phyloP scores from a whole-genome alignment of 2,113 vertebrate genomes.

The Pteronura brasiliensis region DNA sequence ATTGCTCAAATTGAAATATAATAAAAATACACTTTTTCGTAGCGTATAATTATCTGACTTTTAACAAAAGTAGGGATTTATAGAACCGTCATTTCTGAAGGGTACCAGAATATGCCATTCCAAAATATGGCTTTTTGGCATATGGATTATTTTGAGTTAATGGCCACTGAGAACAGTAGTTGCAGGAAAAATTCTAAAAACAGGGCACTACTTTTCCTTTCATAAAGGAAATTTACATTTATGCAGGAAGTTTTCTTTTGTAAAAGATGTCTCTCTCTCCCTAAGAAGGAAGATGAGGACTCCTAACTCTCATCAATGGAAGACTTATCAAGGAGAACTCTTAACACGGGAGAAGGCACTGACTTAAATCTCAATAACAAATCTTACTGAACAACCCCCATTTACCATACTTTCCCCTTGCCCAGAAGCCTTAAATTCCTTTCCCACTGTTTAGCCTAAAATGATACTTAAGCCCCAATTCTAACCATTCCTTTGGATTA shows the following conservation, averaged over 20 bases:
- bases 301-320: not conserved
- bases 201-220: not conserved
- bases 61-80: not conserved
- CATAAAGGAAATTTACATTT: not conserved
- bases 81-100: not conserved
- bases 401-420: not conserved
- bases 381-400: not conserved
- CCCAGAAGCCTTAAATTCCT: not conserved
- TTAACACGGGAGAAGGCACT: not conserved
- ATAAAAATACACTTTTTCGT: not conserved
- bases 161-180: not conserved
- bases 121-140: not conserved
- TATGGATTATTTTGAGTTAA: not conserved
- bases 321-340: not conserved
- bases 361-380: not conserved
- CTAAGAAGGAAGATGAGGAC: not conserved
- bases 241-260: not conserved
- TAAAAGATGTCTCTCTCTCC: not conserved
- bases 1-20: slow-evolving; percentile 7
- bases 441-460: not conserved
- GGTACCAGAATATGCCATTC: not conserved
- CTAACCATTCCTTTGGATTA: not conserved
- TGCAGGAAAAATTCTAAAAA: not conserved
- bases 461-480: not conserved
- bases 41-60: not conserved